A percentile compares a stretch with the other conserved stretches of the same genome.
Evolutionary conservation across 2,888 invertebrate genomes (phyloP).

Genomic region (Agonopterix subpropinquella): DNA sequence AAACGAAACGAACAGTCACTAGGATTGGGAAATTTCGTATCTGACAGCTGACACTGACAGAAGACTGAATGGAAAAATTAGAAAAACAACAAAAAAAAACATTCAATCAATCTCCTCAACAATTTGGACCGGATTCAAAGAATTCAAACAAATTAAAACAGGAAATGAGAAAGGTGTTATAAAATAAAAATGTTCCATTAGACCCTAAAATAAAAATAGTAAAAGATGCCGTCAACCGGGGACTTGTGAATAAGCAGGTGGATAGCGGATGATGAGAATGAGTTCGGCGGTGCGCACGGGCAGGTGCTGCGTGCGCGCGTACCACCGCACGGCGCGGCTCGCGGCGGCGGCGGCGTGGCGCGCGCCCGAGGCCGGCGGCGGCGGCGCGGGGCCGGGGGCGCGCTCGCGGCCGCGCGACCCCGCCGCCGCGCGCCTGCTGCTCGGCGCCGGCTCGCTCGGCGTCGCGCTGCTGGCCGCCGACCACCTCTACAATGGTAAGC

Average conservation of each 20-base stretch:
- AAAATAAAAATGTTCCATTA: too few species aligned
- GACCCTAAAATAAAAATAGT: too few species aligned
- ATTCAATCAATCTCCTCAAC: too few species aligned
- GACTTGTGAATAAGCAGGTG: not conserved
- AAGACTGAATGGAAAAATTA: too few species aligned
- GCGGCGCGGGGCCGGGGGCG: slow-evolving; percentile 10
- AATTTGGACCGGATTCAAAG: too few species aligned
- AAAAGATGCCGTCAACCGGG: too few species aligned
- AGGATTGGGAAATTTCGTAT: too few species aligned
- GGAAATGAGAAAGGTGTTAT: too few species aligned
- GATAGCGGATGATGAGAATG: not conserved
- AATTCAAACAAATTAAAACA: too few species aligned
- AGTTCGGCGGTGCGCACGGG: not conserved
- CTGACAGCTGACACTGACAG: too few species aligned
- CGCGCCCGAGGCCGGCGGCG: slow-evolving; percentile 21
- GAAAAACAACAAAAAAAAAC: too few species aligned
- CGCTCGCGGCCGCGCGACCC: slow-evolving; percentile 9
- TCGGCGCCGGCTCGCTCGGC: slow-evolving; percentile 40
- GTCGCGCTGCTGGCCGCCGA: slow-evolving; percentile 57
- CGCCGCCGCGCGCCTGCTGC: slow-evolving; percentile 6
- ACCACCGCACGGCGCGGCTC: slow-evolving; percentile 6
- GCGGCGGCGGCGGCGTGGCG: slow-evolving; percentile 30
- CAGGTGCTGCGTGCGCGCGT: not conserved
- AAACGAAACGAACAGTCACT: too few species aligned
- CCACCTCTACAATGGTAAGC: slow-evolving; percentile 51